Conservation (phyloP, 2,113 vertebrate genomes). For the Paralichthys olivaceus region DNA sequence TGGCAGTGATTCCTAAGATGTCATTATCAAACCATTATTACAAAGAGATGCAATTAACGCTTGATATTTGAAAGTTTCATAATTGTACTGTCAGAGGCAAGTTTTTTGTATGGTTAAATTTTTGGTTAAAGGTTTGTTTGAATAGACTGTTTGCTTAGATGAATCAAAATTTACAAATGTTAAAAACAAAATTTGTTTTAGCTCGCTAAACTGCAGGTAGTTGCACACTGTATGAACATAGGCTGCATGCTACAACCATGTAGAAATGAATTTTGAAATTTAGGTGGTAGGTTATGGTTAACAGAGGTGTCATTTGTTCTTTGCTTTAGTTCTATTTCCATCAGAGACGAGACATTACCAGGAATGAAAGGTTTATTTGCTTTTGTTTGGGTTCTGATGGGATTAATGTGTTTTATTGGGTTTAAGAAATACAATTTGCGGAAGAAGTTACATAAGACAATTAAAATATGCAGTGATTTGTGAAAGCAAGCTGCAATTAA, state of each 20-base stretch:
- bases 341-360: background rate
- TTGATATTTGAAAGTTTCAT: background rate
- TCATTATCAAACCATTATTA: background rate
- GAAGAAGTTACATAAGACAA: background rate
- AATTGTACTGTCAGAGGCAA: background rate
- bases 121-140: background rate
- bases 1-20: background rate
- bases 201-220: conserved; percentile 1
- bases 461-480: background rate
- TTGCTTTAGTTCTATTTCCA: background rate
- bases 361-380: background rate
- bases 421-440: background rate
- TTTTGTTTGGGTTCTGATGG: background rate
- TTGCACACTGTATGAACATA: background rate
- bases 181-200: background rate
- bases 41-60: background rate
- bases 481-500: background rate
- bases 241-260: background rate
- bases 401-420: background rate
- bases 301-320: conserved; percentile 1
- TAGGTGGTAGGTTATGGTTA: background rate
- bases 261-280: too few relatives aligned
- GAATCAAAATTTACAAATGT: conserved; percentile 5
- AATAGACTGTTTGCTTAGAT: background rate
- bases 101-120: background rate